Conservation (phyloP, 2,113 vertebrate genomes). For the Thermophis baileyi region DNA sequence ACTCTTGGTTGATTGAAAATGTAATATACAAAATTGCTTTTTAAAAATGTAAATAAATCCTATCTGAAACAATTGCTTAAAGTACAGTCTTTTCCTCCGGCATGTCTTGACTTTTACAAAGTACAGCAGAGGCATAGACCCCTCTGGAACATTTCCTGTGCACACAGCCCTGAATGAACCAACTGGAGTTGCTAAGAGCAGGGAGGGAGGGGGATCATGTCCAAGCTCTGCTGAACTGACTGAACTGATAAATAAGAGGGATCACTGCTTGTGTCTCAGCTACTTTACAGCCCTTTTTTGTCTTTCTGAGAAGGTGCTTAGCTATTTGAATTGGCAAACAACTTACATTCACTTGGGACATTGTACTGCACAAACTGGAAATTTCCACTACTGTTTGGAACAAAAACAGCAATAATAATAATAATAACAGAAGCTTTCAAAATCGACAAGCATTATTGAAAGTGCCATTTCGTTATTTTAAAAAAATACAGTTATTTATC, state of each 20-base stretch:
- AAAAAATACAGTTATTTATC: background rate
- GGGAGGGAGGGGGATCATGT: background rate
- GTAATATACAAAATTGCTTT: conserved; percentile 59
- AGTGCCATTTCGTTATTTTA: background rate
- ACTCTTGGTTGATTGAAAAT: conserved; percentile 59
- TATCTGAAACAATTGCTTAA: conserved; percentile 57
- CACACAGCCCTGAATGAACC: background rate
- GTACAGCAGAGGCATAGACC: conserved; percentile 44
- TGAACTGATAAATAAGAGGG: conserved; percentile 52
- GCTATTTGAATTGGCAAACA: conserved; percentile 45
- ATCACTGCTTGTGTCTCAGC: conserved; percentile 67
- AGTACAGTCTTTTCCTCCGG: conserved; percentile 58
- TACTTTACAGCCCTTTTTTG: conserved; percentile 72
- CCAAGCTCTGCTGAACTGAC: background rate
- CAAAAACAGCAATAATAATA: conserved; percentile 11
- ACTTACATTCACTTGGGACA: conserved; percentile 36
- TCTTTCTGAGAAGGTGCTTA: conserved; percentile 57
- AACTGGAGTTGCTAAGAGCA: background rate
- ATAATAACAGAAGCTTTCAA: conserved; percentile 23
- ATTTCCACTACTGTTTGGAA: conserved; percentile 20
- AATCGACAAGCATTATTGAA: conserved; percentile 16
- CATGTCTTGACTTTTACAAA: conserved; percentile 52
- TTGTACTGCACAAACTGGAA: conserved; percentile 16
- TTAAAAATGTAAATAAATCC: conserved; percentile 51
- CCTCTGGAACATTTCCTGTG: conserved; percentile 4